A percentile compares a stretch with the other conserved stretches of the same genome.
These are phyloP conservation scores for Nipponia nippon DNA, from an alignment of 2,113 vertebrate species.

Conservation along the genomic window DNA sequence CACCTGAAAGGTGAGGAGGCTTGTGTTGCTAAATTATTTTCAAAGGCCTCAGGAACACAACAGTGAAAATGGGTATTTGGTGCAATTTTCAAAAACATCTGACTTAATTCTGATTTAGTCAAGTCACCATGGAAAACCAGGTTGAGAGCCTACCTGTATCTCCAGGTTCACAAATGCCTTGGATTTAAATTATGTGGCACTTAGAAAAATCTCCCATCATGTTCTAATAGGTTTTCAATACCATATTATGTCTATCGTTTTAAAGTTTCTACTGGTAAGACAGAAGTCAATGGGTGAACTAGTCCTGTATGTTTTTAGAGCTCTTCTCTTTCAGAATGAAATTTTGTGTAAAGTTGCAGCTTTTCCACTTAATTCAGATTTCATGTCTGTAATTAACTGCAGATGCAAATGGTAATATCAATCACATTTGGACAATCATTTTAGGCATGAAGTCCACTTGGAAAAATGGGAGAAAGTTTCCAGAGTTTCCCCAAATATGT, in stretches of 20 bases:
- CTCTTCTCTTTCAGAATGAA: neutral
- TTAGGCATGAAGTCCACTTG: neutral
- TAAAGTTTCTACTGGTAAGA: neutral
- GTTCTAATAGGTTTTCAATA: neutral
- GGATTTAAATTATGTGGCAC: neutral
- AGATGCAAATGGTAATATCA: neutral
- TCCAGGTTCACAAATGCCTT: neutral
- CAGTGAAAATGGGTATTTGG: neutral
- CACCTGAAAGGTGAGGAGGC: neutral
- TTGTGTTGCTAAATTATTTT: neutral
- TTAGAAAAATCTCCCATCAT: neutral
- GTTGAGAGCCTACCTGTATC: neutral
- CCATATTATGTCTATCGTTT: neutral
- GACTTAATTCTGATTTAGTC: neutral
- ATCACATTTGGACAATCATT: neutral
- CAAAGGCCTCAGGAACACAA: neutral
- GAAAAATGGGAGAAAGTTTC: neutral
- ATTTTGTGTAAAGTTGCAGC: neutral
- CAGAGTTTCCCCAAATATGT: neutral
- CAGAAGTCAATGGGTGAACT: neutral
- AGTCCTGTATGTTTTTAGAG: neutral
- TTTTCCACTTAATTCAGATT: neutral
- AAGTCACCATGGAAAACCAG: neutral
- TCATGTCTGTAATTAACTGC: neutral
- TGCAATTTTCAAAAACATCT: neutral